A percentile compares a stretch with the other conserved stretches of the same genome.
These are phyloP conservation scores for Echinarachnius parma DNA, from an alignment of 53 echinoderm and acorn worm genomes.

Conservation along the genomic window DNA sequence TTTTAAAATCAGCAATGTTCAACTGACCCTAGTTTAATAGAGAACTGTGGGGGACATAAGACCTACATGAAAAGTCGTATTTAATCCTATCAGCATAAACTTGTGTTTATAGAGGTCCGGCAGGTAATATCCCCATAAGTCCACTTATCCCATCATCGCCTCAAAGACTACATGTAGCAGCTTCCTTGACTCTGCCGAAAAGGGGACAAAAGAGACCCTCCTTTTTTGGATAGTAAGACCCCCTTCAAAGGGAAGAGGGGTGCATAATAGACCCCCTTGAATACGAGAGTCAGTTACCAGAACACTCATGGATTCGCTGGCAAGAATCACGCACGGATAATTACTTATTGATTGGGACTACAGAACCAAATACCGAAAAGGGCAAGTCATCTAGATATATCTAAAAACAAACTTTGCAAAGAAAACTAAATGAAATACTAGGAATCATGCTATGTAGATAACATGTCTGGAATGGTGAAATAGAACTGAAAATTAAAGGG, in stretches of 20 bases:
- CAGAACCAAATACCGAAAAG: background rate
- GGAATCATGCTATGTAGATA: no score
- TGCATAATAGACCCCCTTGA: conserved; percentile 26
- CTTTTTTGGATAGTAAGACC: conserved; percentile 39
- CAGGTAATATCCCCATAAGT: conserved; percentile 10
- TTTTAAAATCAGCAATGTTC: no score
- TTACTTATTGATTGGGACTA: conserved; percentile 36
- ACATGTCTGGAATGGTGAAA: no score
- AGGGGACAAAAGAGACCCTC: conserved; percentile 11
- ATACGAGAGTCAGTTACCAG: conserved; percentile 27
- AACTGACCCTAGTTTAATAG: background rate
- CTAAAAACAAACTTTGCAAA: background rate
- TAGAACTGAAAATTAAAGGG: no score
- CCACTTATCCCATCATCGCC: conserved; percentile 20
- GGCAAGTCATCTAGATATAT: background rate
- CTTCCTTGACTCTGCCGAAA: conserved; percentile 30
- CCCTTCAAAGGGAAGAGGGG: conserved; percentile 20
- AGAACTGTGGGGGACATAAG: background rate
- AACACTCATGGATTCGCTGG: conserved; percentile 32
- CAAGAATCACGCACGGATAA: conserved; percentile 28
- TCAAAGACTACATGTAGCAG: conserved; percentile 6
- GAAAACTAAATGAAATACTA: no score
- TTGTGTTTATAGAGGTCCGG: conserved; percentile 32
- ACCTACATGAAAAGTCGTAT: no score
- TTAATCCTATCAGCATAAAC: conserved; percentile 41